phyloP scores from a whole-genome alignment of 1,140 invertebrate species.

The Bombus huntii region DNA sequence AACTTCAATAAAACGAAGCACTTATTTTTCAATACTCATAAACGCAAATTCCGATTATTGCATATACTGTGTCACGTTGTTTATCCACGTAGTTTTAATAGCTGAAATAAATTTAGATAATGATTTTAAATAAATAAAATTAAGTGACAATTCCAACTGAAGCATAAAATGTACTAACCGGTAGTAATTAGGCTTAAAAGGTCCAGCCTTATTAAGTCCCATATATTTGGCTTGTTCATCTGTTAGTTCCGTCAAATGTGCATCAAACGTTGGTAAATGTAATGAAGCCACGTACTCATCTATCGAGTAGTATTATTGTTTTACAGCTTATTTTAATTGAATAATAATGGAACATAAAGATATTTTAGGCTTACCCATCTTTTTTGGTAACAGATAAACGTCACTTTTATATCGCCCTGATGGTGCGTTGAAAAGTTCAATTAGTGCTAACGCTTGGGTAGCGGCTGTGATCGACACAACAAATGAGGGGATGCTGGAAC shows the following conservation, averaged over 20 bases:
- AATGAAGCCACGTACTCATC: constrained; percentile 98
- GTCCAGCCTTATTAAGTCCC: constrained; percentile 98
- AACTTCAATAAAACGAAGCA: constrained; percentile 15
- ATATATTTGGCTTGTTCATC: constrained; percentile 99
- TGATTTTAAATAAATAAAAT: not conserved
- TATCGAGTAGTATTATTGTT: constrained; percentile 75
- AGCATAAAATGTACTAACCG: constrained; percentile 84
- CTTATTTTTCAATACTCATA: constrained; percentile 47
- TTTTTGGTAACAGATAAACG: constrained; percentile 98
- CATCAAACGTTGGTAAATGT: constrained; percentile 98
- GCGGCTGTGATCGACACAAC: constrained; percentile 97
- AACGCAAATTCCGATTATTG: constrained; percentile 49
- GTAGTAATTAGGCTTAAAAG: constrained; percentile 99
- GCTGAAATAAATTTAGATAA: constrained; percentile 56
- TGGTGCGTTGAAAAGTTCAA: constrained; percentile 98
- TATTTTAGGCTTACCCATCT: constrained; percentile 90
- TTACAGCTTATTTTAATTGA: constrained; percentile 4
- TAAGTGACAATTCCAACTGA: not conserved
- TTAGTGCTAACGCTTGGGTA: constrained; percentile 96
- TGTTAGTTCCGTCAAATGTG: constrained; percentile 96
- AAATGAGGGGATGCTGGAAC: constrained; percentile 98
- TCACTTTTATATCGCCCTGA: constrained; percentile 95
- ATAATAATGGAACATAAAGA: not conserved
- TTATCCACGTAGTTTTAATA: constrained; percentile 57
- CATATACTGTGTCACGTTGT: constrained; percentile 44